Percentiles rank a stretch among this genome's conserved stretches.
phyloP scores from a whole-genome alignment of 37 sponge, comb jelly and placozoan genomes.

The Ephydatia muelleri region DNA sequence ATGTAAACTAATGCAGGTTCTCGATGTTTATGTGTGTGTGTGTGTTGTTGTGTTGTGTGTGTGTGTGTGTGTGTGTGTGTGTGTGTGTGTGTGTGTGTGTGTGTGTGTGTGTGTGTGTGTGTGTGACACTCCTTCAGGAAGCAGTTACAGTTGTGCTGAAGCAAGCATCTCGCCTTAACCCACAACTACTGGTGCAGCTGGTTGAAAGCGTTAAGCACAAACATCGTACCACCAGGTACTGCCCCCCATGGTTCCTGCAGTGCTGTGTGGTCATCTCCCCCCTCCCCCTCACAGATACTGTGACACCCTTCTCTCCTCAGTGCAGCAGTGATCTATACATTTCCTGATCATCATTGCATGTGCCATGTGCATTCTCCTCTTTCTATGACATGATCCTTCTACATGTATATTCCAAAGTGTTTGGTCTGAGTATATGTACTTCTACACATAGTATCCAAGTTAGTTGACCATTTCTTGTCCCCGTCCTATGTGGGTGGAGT shows the following conservation, averaged over 20 bases:
- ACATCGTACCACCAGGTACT: slow-evolving; percentile 72
- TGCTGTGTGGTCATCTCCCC: not conserved
- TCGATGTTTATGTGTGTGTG: too few relatives aligned
- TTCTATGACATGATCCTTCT: too few relatives aligned
- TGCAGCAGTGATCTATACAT: not conserved
- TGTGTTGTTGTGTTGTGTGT: not conserved
- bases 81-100: not conserved
- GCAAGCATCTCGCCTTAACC: slow-evolving; percentile 56
- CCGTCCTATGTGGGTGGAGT: too few relatives aligned
- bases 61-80: not conserved
- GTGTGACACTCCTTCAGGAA: slow-evolving; percentile 35
- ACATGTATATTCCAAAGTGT: too few relatives aligned
- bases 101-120: not conserved
- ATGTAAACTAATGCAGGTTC: too few relatives aligned
- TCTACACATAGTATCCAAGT: too few relatives aligned
- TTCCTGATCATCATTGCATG: not conserved
- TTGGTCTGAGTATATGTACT: too few relatives aligned
- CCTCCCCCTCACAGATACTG: not conserved
- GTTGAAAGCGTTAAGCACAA: slow-evolving; percentile 83
- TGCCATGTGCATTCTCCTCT: too few relatives aligned
- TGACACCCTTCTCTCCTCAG: not conserved
- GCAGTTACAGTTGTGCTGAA: slow-evolving; percentile 75
- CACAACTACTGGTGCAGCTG: slow-evolving; percentile 55
- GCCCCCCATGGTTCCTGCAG: too few relatives aligned
- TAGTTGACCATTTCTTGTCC: too few relatives aligned